A percentile compares a stretch with the other conserved stretches of the same genome.
phyloP scores from a whole-genome alignment of 2,797 vertebrate species.

The Pseudomugil tenellus region DNA sequence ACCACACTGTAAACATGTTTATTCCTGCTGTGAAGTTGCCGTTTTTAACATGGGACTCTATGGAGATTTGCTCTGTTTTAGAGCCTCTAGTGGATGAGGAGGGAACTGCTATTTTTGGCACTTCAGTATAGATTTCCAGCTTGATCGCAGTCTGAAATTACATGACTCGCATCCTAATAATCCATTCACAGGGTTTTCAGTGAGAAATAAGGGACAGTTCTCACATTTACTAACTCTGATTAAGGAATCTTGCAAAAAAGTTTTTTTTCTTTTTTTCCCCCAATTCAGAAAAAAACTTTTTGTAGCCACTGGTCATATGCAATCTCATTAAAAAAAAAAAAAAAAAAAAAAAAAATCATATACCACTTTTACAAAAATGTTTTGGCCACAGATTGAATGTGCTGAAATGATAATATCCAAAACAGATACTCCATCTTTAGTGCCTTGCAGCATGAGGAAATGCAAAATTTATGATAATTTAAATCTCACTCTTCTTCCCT shows the following conservation, averaged over 20 bases:
- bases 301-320: background rate
- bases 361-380: background rate
- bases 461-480: background rate
- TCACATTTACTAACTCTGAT: background rate
- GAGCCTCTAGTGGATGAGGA: too few relatives aligned
- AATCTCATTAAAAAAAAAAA: background rate
- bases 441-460: background rate
- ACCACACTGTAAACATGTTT: too few relatives aligned
- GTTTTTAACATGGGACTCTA: too few relatives aligned
- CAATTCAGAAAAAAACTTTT: background rate
- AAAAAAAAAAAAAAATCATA: background rate
- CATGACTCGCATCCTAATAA: background rate
- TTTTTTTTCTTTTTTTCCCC: background rate
- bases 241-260: background rate
- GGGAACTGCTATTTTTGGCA: too few relatives aligned
- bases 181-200: background rate
- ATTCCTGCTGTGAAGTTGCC: too few relatives aligned
- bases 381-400: background rate
- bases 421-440: background rate
- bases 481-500: conserved; percentile 18
- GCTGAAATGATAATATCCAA: background rate
- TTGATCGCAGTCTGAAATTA: background rate
- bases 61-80: too few relatives aligned
- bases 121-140: too few relatives aligned
- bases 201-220: background rate